These are phyloP conservation scores for Phortica magna DNA, from an alignment of 2,888 invertebrate species.

Conservation along the genomic window DNA sequence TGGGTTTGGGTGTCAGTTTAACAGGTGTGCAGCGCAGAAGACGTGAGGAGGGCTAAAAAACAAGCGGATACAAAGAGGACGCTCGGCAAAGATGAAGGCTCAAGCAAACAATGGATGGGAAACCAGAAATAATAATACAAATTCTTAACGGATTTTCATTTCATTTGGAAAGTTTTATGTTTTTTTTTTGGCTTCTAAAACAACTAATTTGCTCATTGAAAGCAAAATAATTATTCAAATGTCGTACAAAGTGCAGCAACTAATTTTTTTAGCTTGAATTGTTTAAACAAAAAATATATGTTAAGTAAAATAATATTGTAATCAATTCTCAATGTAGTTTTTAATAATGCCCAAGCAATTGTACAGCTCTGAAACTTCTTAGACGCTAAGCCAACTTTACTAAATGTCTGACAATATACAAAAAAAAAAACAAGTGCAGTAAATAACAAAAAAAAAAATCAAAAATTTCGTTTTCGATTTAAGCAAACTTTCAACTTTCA, in stretches of 20 bases:
- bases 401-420: constrained; percentile 30
- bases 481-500: neutral
- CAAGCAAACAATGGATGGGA: too few species aligned
- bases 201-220: neutral
- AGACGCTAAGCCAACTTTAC: constrained; percentile 16
- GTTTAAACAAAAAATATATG: neutral
- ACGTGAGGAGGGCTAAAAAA: neutral
- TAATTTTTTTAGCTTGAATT: neutral
- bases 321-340: neutral
- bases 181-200: neutral
- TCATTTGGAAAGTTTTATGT: neutral
- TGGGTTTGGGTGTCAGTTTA: constrained; percentile 1
- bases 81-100: too few species aligned
- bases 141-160: too few species aligned
- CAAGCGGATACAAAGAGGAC: too few species aligned
- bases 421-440: constrained; percentile 15
- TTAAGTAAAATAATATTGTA: neutral
- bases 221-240: neutral
- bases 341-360: constrained; percentile 6
- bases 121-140: too few species aligned
- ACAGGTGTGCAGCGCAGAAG: neutral
- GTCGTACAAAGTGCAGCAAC: constrained; percentile 29
- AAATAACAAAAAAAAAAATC: neutral
- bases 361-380: neutral
- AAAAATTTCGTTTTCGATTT: neutral